Conservation (phyloP, 2,888 invertebrate species). For the Dasysyrphus albostriatus region DNA sequence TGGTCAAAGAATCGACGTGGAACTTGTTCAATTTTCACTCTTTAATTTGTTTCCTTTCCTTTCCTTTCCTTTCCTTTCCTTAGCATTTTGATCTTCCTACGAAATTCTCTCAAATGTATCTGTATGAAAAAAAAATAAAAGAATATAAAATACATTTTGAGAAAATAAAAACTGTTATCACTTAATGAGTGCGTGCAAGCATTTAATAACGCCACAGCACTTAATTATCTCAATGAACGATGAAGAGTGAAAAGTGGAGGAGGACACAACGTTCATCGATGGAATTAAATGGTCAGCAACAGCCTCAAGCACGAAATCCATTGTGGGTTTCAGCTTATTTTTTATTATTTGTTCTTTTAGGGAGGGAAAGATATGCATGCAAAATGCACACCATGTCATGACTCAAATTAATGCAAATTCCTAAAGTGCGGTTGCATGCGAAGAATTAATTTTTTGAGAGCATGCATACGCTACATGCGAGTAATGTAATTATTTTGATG, state of each 20-base stretch:
- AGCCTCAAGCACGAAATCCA: neutral
- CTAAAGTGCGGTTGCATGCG: neutral
- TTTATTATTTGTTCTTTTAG: too few species aligned
- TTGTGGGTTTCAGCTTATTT: conserved; percentile 1
- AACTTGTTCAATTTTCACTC: too few species aligned
- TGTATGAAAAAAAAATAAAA: too few species aligned
- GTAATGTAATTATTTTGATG: too few species aligned
- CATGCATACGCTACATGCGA: too few species aligned
- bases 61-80: too few species aligned
- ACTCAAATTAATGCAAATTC: neutral
- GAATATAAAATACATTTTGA: neutral
- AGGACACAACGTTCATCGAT: too few species aligned
- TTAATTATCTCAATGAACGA: neutral
- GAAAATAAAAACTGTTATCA: neutral
- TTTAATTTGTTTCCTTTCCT: too few species aligned
- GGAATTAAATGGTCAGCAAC: neutral
- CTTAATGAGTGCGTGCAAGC: neutral
- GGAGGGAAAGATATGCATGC: too few species aligned
- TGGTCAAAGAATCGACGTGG: too few species aligned
- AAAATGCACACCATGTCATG: neutral
- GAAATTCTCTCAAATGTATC: too few species aligned
- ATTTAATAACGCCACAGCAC: neutral
- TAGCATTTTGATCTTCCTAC: too few species aligned
- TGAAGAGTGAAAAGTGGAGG: neutral
- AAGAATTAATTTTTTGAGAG: neutral